These are phyloP conservation scores for Poecilia gillii DNA, from an alignment of 2,797 vertebrate genomes.

Conservation along the genomic window DNA sequence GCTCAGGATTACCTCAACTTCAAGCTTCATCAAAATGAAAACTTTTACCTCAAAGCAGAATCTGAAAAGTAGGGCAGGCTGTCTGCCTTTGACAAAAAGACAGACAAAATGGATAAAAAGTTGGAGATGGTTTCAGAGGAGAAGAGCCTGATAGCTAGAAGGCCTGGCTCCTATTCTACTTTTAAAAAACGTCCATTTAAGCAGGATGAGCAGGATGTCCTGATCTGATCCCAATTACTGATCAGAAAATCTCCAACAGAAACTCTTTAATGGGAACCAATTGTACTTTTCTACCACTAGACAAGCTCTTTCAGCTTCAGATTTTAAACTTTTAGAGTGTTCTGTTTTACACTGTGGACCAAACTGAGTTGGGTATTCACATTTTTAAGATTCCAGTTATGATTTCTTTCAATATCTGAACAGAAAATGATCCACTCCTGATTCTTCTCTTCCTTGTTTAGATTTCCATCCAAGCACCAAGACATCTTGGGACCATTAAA, in stretches of 20 bases:
- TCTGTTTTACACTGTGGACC: background rate
- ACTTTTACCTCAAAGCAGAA: background rate
- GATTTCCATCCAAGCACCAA: background rate
- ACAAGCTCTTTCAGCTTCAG: background rate
- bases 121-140: background rate
- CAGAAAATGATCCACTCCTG: background rate
- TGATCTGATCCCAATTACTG: background rate
- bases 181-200: background rate
- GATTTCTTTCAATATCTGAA: background rate
- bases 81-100: background rate
- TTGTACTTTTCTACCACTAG: background rate
- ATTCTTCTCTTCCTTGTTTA: background rate
- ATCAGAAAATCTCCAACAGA: background rate
- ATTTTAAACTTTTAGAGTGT: background rate
- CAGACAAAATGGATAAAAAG: background rate
- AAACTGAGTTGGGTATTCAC: background rate
- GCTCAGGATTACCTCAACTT: too few relatives aligned
- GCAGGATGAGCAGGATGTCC: background rate
- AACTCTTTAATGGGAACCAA: background rate
- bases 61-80: background rate
- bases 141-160: background rate
- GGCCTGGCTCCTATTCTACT: background rate
- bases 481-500: background rate
- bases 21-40: background rate
- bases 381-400: background rate